Conservation (phyloP, 2,888 invertebrate species). For the Herminia tarsipennalis region DNA sequence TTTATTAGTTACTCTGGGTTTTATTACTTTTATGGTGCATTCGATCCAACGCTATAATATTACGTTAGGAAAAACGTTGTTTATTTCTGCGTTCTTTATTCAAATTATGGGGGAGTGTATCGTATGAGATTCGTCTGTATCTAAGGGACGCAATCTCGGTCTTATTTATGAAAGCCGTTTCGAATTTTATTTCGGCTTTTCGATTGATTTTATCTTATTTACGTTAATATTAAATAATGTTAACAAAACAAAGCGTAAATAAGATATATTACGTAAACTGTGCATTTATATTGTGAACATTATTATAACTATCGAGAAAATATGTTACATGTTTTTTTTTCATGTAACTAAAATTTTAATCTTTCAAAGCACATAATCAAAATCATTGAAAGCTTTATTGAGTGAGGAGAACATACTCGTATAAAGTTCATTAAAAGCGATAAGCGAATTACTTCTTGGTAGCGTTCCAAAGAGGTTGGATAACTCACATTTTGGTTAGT, state of each 20-base stretch:
- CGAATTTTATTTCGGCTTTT: not conserved
- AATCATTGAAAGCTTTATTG: slow-evolving; percentile 23
- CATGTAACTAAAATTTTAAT: too few species aligned
- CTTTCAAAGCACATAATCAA: too few species aligned
- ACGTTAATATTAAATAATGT: too few species aligned
- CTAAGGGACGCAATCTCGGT: not conserved
- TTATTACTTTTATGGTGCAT: slow-evolving; percentile 34
- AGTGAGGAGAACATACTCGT: too few species aligned
- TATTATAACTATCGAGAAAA: too few species aligned
- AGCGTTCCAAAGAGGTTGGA: slow-evolving; percentile 23
- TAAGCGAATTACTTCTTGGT: slow-evolving; percentile 26
- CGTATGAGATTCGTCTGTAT: slow-evolving; percentile 2
- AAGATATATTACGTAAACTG: too few species aligned
- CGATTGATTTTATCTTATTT: slow-evolving; percentile 1
- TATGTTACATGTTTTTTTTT: too few species aligned
- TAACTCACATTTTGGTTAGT: slow-evolving; percentile 18
- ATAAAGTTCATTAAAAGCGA: slow-evolving; percentile 15
- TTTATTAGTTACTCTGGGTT: slow-evolving; percentile 36
- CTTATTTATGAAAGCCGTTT: slow-evolving; percentile 7
- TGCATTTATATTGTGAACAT: too few species aligned
- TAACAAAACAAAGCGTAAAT: too few species aligned
- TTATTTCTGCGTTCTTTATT: slow-evolving; percentile 3
- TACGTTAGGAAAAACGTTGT: slow-evolving; percentile 5
- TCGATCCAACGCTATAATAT: slow-evolving; percentile 20
- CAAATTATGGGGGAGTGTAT: not conserved